phyloP scores from a whole-genome alignment of 2,888 invertebrate species.

The Phalangium opilio region DNA sequence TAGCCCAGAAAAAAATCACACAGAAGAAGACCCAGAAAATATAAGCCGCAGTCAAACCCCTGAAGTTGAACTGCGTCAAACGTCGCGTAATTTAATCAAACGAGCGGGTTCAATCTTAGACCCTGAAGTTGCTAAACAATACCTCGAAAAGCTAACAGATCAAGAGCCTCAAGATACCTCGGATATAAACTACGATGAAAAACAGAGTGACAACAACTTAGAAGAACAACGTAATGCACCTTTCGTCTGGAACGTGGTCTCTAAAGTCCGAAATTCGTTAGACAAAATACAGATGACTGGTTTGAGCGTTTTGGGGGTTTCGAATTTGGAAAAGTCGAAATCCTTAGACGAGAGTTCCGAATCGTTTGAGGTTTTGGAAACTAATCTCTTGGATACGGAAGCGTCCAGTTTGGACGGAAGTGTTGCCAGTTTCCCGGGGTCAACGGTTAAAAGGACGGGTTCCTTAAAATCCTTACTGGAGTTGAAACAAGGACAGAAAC shows the following conservation, averaged over 20 bases:
- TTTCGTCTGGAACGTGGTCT: constrained; percentile 32
- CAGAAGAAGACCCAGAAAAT: background rate
- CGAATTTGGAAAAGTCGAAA: too few relatives aligned
- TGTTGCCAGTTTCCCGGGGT: too few relatives aligned
- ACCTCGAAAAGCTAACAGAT: constrained; percentile 53
- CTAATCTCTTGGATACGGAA: constrained; percentile 38
- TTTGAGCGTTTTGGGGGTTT: background rate
- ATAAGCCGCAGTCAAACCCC: background rate
- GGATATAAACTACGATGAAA: background rate
- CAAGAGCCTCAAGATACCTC: background rate
- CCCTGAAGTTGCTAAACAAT: constrained; percentile 59
- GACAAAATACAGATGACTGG: constrained; percentile 44
- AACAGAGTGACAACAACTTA: background rate
- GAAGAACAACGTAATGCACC: background rate
- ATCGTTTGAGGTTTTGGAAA: constrained; percentile 2
- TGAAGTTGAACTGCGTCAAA: background rate
- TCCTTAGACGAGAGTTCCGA: constrained; percentile 7
- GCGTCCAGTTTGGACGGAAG: background rate
- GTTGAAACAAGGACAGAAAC: background rate
- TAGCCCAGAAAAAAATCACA: too few relatives aligned
- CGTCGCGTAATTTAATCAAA: background rate
- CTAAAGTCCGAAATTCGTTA: constrained; percentile 56
- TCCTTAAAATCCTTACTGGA: constrained; percentile 2
- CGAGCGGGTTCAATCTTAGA: constrained; percentile 48
- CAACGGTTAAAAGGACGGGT: background rate